Base-by-base conservation (phyloP, 2,888 invertebrate species). In the Urechis unicinctus region DNA sequence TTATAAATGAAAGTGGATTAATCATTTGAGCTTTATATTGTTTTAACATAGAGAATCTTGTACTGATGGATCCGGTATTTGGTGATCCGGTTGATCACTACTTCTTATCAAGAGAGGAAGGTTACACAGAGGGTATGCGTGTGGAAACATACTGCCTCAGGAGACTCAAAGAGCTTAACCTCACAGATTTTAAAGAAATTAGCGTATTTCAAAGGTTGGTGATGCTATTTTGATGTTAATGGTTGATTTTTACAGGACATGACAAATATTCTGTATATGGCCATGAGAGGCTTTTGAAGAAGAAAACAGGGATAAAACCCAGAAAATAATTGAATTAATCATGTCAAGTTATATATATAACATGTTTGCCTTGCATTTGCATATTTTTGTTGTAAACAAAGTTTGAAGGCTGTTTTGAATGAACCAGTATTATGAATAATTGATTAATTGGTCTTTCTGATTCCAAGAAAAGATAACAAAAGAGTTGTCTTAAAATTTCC, bases 91-190 rank as follows among this genome's bases (percentile, higher is more conserved):
- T n/a, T n/a, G 54, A 57, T 46, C 2, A 41, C 4, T 42, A 48
- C n/a, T 52, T 53, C 1, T 31, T 46, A 46, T 22, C 3, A 25
- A 46, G 57, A 29, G 49, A 57, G n/a, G 57, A 44, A 22, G 21
- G 6, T 5, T 57, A 50, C 26, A 24, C n/a, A 4, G 57, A 57
- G 22, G n/a, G 29, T n/a, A 3, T 53, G n/a, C 29, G 42, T 28
- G 54, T 25, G 50, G 48, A 54, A 25, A 43, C 50, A 21, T 6
- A 21, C 13, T 1, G 50, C 6, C 25, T 31, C 2, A 28, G 46
- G 51, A 53, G 41, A 50, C 17, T 48, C 0, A 53, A 54, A 31
- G n/a, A 50, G 29, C 42, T 29, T 9, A 26, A 47, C 30, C 25
- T 57, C 6, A 25, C 28, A 13, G 53, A 53, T 45, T 45, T 21